Evolutionary conservation across 2,888 invertebrate species (phyloP).

Genomic region (Machimus atricapillus): DNA sequence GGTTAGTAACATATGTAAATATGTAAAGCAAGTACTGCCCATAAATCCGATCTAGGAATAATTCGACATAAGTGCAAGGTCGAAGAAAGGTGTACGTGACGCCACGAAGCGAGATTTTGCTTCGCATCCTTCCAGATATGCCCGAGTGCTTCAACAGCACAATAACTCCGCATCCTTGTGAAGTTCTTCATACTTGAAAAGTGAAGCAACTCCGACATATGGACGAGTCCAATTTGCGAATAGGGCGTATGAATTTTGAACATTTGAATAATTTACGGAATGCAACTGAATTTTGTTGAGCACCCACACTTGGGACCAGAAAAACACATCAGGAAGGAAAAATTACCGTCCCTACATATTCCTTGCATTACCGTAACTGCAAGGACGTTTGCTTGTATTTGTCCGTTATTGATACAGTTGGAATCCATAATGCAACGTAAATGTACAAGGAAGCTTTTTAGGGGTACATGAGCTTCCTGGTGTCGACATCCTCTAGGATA

Average conservation of each 20-base stretch:
- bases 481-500: slow-evolving; percentile 20
- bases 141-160: background rate
- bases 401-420: background rate
- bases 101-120: background rate
- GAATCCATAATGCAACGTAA: background rate
- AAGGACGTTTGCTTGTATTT: background rate
- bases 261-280: background rate
- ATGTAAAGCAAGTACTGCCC: background rate
- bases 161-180: background rate
- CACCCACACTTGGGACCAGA: background rate
- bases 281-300: background rate
- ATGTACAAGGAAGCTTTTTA: background rate
- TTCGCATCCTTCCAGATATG: background rate
- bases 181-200: background rate
- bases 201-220: background rate
- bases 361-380: background rate
- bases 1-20: background rate
- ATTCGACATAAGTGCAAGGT: background rate
- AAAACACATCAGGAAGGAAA: background rate
- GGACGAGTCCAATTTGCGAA: background rate
- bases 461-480: background rate
- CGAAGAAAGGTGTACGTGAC: background rate
- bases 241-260: background rate
- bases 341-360: background rate
- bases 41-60: background rate